These are phyloP conservation scores for Proteles cristata DNA, from an alignment of 2,113 vertebrate species.

Conservation along the genomic window DNA sequence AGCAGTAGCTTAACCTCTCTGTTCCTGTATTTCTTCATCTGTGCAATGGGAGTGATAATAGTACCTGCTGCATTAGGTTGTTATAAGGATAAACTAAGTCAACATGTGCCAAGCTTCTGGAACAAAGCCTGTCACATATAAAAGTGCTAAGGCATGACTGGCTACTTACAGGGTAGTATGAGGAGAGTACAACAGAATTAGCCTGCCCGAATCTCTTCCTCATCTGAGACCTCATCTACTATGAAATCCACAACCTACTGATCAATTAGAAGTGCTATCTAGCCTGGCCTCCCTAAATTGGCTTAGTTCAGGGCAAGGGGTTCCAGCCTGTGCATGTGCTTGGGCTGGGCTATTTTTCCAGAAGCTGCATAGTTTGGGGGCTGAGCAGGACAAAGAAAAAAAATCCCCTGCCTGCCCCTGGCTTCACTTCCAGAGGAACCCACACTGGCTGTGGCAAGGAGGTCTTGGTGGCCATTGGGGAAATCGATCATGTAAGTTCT, in stretches of 20 bases:
- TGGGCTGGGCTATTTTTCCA: not conserved
- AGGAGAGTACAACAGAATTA: not conserved
- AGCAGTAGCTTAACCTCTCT: not conserved
- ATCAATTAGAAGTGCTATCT: not conserved
- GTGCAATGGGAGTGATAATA: no score
- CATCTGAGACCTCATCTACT: not conserved
- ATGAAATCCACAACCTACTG: not conserved
- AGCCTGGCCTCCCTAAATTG: not conserved
- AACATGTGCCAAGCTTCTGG: not conserved
- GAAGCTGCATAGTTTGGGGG: not conserved
- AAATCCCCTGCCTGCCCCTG: not conserved
- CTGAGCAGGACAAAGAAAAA: not conserved
- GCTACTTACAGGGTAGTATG: not conserved
- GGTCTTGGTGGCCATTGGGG: accelerated
- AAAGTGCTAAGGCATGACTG: not conserved
- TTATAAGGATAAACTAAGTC: not conserved
- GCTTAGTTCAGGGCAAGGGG: not conserved
- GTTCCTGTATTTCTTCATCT: not conserved
- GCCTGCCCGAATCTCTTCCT: not conserved
- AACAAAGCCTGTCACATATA: not conserved
- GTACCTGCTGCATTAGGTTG: not conserved
- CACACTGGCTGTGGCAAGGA: not conserved
- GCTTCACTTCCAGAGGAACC: not conserved
- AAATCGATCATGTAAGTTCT: not conserved
- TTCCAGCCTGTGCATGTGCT: no score